Base-by-base conservation (phyloP, 2,888 invertebrate genomes). In the Plutella xylostella region DNA sequence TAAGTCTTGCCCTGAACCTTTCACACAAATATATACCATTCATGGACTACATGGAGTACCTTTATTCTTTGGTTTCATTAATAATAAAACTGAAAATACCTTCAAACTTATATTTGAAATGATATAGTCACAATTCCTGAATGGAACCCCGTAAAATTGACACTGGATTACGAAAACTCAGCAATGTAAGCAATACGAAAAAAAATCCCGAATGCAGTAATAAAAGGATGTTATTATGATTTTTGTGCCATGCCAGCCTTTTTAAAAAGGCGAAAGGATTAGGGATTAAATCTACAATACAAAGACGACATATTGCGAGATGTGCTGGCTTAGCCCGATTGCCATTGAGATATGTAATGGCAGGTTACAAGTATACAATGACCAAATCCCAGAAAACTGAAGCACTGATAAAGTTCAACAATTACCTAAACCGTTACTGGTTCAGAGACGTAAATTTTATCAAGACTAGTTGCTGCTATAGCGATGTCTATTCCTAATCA, bases 291-390 rank as follows among this genome's bases (percentile, higher is more conserved):
- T 49, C 43, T 33, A 42, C 20, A 33, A 21, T 42, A 33, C 33
- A 33, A 43, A 45, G 45, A 45, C 44, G 43, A 37, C 47, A 46
- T 41, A 37, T 47, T 43, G 45, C 45, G 28, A 42, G 47, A 41
- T 49, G 49, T 45, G 47, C 45, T 31, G 49, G 49, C 31, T 47
- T 49, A 43, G 49, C 49, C 31, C 43, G 49, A 38, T 49, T 49
- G 43, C 49, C 47, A 12, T 19, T 37, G 22, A 49, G 30, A 41
- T 43, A 45, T 34, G 28, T 45, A 15, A 43, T 43, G 42, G 30
- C 46, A 30, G 46, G 48, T 15, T 48, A 48, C 42, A 46, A 42
- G 25, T 49, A 48, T 39, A 41, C 31, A 44, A 48, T 46, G 45
- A 31, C 38, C 11, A 37, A 18, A 37, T 37, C 37, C 9, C 46